Conservation (phyloP, 2,797 vertebrate species). For the Choloepus didactylus region DNA sequence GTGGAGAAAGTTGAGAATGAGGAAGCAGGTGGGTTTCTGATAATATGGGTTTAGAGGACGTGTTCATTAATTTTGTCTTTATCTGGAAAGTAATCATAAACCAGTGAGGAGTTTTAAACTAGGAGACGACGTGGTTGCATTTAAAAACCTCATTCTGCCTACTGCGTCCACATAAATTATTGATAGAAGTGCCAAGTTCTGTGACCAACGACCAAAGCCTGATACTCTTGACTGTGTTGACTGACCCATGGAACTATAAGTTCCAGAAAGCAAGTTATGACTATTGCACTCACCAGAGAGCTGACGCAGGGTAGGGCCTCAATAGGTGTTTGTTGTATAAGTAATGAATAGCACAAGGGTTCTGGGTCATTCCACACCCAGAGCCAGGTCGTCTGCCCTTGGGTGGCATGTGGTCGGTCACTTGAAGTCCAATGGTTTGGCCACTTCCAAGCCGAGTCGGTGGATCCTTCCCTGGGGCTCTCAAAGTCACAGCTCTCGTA, state of each 20-base stretch:
- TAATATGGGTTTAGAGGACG: not conserved
- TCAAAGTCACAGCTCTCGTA: not conserved
- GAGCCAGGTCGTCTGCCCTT: too few species aligned
- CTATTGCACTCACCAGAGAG: not conserved
- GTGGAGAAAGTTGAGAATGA: not conserved
- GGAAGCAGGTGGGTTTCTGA: not conserved
- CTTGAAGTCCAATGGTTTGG: not conserved
- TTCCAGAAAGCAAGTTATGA: not conserved
- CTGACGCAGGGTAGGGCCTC: not conserved
- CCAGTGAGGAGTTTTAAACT: not conserved
- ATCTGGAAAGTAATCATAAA: not conserved
- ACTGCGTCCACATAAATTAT: not conserved
- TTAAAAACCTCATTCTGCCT: not conserved
- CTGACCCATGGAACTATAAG: not conserved
- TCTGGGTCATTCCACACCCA: not conserved
- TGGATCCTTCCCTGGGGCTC: not conserved
- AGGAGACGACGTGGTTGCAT: not conserved
- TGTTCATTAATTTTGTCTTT: not conserved
- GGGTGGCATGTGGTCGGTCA: rapidly evolving
- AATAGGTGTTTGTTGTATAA: not conserved
- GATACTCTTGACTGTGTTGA: not conserved
- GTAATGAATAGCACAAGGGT: not conserved
- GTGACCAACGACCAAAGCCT: too few species aligned
- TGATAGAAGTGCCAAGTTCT: not conserved
- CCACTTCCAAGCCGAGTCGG: not conserved